Conservation (phyloP, 2,888 invertebrate species). For the Hyalella azteca region DNA sequence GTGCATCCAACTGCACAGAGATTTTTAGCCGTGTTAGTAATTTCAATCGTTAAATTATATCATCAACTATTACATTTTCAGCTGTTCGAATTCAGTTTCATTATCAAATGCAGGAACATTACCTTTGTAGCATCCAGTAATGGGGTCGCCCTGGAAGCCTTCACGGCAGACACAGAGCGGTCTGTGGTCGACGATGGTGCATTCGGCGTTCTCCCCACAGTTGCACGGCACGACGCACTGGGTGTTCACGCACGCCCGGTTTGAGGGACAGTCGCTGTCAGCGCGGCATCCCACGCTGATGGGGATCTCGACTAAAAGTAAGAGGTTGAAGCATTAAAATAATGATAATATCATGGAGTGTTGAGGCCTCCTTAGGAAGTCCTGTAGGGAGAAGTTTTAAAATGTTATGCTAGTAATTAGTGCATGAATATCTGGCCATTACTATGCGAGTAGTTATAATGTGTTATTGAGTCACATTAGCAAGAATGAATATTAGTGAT, state of each 20-base stretch:
- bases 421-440: background rate
- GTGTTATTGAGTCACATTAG: background rate
- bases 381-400: background rate
- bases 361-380: background rate
- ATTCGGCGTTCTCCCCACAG: conserved; percentile 75
- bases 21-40: conserved; percentile 59
- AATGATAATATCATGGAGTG: background rate
- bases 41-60: conserved; percentile 25
- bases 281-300: conserved; percentile 71
- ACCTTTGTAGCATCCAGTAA: conserved; percentile 56
- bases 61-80: background rate
- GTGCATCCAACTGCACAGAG: conserved; percentile 65
- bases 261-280: conserved; percentile 79
- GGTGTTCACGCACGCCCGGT: conserved; percentile 78
- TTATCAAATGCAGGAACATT: background rate
- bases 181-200: conserved; percentile 58
- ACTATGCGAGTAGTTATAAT: background rate
- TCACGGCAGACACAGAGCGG: conserved; percentile 60
- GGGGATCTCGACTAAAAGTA: conserved; percentile 68
- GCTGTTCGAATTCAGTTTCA: background rate
- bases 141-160: conserved; percentile 59
- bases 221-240: conserved; percentile 84
- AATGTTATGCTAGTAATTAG: background rate
- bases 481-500: conserved; percentile 22
- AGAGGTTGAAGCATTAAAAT: background rate